Evolutionary conservation across 2,113 vertebrate genomes (phyloP).

Genomic region (Plecturocebus donacophilus): DNA sequence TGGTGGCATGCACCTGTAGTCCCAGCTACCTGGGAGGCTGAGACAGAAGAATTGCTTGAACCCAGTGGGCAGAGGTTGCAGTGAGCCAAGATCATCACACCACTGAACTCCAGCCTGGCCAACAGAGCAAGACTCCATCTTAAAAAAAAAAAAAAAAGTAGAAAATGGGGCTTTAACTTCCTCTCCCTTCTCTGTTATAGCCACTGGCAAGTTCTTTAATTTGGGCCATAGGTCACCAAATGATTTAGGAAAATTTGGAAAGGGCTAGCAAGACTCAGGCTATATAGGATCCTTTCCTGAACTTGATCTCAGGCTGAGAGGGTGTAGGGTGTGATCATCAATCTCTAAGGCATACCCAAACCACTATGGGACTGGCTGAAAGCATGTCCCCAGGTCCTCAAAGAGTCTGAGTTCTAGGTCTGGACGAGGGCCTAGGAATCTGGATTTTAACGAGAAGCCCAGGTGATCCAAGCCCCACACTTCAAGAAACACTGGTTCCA

Average conservation of each 20-base stretch:
- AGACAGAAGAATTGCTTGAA: too few relatives aligned
- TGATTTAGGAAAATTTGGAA: background rate
- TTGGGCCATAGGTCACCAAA: background rate
- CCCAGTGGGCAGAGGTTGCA: too few relatives aligned
- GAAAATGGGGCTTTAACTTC: conserved; percentile 17
- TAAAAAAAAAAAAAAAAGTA: background rate
- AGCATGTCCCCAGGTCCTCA: background rate
- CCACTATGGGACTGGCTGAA: background rate
- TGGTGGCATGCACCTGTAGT: too few relatives aligned
- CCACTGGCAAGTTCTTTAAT: background rate
- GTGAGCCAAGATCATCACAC: too few relatives aligned
- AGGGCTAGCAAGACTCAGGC: background rate
- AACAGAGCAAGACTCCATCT: too few relatives aligned
- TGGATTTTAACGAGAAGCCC: background rate
- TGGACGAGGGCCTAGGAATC: background rate
- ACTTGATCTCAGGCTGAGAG: background rate
- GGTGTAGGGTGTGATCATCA: background rate
- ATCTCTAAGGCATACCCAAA: background rate
- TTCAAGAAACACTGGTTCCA: background rate
- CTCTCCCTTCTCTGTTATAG: background rate
- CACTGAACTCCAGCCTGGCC: too few relatives aligned
- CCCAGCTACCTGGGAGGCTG: too few relatives aligned
- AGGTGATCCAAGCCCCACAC: background rate
- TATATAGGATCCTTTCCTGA: background rate
- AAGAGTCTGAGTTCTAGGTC: background rate